Conservation (phyloP, 92 coral and sea anemone genomes). For the Phymanthus crucifer region DNA sequence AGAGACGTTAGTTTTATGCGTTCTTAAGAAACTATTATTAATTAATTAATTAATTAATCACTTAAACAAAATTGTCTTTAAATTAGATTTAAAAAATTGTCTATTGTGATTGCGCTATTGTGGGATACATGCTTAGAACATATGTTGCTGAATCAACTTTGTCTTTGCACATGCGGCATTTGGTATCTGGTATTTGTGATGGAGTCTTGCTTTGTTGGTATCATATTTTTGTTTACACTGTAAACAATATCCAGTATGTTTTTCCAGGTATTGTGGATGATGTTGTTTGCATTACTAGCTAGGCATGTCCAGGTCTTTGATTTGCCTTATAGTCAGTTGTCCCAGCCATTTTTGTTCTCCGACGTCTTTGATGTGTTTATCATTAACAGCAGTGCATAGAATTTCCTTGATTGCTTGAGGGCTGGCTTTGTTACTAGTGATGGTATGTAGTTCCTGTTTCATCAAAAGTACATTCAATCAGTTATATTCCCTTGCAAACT, state of each 20-base stretch:
- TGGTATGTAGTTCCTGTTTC: too few species aligned
- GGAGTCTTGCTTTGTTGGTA: neutral
- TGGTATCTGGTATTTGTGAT: constrained; percentile 11
- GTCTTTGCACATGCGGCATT: constrained; percentile 12
- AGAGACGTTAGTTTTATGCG: too few species aligned
- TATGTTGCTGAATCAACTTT: constrained; percentile 7
- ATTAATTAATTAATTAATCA: too few species aligned
- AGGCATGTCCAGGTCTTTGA: constrained; percentile 5
- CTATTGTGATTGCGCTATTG: constrained; percentile 8
- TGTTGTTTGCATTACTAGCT: neutral
- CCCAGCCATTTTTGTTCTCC: constrained; percentile 12
- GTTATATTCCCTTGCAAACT: constrained; percentile 3
- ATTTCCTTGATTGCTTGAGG: constrained; percentile 15
- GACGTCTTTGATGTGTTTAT: constrained; percentile 4
- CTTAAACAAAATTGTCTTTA: too few species aligned
- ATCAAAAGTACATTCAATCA: too few species aligned
- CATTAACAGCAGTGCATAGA: neutral
- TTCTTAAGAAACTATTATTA: too few species aligned
- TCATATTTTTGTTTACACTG: constrained; percentile 7
- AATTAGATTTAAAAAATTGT: too few species aligned
- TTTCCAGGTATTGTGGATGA: constrained; percentile 7
- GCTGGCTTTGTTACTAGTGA: neutral
- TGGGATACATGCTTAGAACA: constrained; percentile 4
- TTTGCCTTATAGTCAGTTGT: neutral
- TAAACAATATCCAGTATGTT: constrained; percentile 21